Evolutionary conservation across 2,797 vertebrate genomes (phyloP).

Genomic region (Esox masquinongy): DNA sequence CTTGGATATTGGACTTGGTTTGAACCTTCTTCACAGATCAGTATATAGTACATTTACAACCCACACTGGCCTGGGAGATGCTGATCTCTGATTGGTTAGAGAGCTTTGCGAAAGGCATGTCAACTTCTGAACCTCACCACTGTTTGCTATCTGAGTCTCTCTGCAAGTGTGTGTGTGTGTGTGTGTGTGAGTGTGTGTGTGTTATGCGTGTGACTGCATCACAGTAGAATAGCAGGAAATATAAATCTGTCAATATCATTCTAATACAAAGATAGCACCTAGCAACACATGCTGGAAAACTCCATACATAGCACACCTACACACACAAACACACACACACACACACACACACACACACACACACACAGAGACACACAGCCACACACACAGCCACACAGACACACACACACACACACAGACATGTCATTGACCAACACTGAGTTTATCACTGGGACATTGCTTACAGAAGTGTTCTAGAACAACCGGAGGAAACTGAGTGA

Average conservation of each 20-base stretch:
- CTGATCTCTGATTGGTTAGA: background rate
- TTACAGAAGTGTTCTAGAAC: too few relatives aligned
- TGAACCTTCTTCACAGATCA: background rate
- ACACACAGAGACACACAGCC: too few relatives aligned
- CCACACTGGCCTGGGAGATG: background rate
- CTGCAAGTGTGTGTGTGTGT: background rate
- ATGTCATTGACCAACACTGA: background rate
- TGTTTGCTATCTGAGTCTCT: background rate
- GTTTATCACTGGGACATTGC: background rate
- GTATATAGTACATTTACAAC: background rate
- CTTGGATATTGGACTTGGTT: background rate
- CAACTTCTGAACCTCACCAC: background rate
- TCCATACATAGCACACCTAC: slow-evolving; percentile 17
- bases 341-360: slow-evolving; percentile 3
- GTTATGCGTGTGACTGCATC: background rate
- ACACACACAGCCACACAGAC: too few relatives aligned
- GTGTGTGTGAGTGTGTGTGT: background rate
- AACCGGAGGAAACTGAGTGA: too few relatives aligned
- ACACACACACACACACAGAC: slow-evolving; percentile 2
- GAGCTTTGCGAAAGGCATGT: background rate
- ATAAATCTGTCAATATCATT: background rate
- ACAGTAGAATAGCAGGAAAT: background rate
- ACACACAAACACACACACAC: slow-evolving; percentile 15
- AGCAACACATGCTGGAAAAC: background rate
- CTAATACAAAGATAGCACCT: background rate